Percentiles rank a stretch among this genome's conserved stretches.
These are phyloP conservation scores for Papilio xuthus DNA, from an alignment of 1,140 invertebrate species.

Conservation along the genomic window DNA sequence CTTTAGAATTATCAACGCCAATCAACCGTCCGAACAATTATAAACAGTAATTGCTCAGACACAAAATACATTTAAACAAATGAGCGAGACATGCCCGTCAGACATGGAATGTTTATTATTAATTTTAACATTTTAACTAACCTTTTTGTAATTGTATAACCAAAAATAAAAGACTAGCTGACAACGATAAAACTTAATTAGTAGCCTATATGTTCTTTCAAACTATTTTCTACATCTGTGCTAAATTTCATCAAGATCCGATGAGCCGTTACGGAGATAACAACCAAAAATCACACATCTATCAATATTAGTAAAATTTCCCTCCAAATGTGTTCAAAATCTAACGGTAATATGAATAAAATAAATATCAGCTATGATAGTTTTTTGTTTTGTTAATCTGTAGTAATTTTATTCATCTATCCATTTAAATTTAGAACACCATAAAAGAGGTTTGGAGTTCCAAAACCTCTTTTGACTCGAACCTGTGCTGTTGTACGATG, in stretches of 20 bases:
- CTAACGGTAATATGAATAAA: not conserved
- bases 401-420: too few species aligned
- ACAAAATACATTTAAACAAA: slow-evolving; percentile 7
- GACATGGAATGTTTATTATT: not conserved
- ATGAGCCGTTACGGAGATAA: too few species aligned
- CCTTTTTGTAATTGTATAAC: not conserved
- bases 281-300: too few species aligned
- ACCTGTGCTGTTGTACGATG: not conserved
- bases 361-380: too few species aligned
- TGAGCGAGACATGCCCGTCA: not conserved
- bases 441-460: not conserved
- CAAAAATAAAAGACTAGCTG: too few species aligned
- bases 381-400: too few species aligned
- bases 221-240: too few species aligned
- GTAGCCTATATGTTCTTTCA: too few species aligned
- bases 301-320: too few species aligned
- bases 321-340: not conserved
- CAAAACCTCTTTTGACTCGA: not conserved
- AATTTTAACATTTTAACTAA: not conserved
- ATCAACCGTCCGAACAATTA: slow-evolving; percentile 35
- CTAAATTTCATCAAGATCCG: too few species aligned
- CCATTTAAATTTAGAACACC: not conserved
- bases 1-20: slow-evolving; percentile 32
- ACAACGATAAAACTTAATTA: too few species aligned
- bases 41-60: slow-evolving; percentile 35